These are phyloP conservation scores for Drosophila sordidapex DNA, from an alignment of 2,888 invertebrate species.

Conservation along the genomic window DNA sequence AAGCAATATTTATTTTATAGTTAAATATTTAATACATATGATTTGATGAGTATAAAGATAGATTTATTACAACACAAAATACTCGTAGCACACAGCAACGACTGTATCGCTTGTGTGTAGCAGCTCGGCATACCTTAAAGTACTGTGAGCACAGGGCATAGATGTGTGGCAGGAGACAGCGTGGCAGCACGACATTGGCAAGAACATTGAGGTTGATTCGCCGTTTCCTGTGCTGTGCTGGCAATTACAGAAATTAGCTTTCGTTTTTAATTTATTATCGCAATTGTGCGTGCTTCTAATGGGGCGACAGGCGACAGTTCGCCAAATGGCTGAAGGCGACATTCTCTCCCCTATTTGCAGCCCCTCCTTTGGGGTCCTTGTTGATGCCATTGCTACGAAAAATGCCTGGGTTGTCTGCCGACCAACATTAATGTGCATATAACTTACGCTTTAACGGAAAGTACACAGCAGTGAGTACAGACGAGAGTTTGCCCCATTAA, in stretches of 20 bases:
- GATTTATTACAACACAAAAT: neutral
- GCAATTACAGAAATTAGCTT: constrained; percentile 81
- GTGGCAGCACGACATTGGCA: constrained; percentile 31
- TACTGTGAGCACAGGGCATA: constrained; percentile 10
- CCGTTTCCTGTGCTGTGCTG: constrained; percentile 53
- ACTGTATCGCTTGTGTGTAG: neutral
- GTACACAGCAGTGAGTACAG: neutral
- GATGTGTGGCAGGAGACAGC: neutral
- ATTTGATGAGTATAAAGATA: neutral
- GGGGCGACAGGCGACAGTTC: constrained; percentile 61
- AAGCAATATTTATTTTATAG: neutral
- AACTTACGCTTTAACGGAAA: constrained; percentile 47
- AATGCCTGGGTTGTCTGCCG: constrained; percentile 67
- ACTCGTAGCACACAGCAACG: neutral
- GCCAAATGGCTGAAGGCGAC: constrained; percentile 11
- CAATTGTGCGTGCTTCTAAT: constrained; percentile 77
- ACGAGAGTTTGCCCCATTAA: constrained; percentile 50
- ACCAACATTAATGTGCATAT: constrained; percentile 74
- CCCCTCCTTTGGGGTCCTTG: constrained; percentile 4
- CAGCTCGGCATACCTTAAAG: neutral
- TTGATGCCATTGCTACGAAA: constrained; percentile 54
- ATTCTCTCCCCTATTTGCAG: neutral
- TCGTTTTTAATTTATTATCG: constrained; percentile 78
- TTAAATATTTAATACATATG: neutral
- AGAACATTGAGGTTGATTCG: constrained; percentile 64